These are phyloP conservation scores for Hemaris fuciformis DNA, from an alignment of 2,888 invertebrate genomes.

Conservation along the genomic window DNA sequence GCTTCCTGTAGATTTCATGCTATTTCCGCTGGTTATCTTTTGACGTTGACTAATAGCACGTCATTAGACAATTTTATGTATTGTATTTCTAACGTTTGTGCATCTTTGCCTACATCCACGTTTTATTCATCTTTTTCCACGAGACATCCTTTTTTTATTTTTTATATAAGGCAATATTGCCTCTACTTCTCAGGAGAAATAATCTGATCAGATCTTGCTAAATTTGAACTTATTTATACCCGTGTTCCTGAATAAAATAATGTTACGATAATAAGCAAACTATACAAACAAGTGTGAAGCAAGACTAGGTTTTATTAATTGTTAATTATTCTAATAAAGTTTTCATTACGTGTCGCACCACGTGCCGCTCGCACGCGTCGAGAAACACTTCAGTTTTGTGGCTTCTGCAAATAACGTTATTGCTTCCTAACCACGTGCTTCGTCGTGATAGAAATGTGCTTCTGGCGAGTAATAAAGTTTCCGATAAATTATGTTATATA, in stretches of 20 bases:
- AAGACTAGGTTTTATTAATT: slow-evolving; percentile 25
- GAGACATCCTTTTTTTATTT: too few relatives aligned
- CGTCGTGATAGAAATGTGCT: slow-evolving; percentile 40
- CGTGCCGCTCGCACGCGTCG: slow-evolving; percentile 40
- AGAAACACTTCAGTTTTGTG: slow-evolving; percentile 50
- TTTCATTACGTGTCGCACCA: slow-evolving; percentile 25
- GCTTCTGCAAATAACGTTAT: slow-evolving; percentile 70
- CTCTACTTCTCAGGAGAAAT: too few relatives aligned
- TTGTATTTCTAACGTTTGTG: neutral
- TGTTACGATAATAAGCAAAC: neutral
- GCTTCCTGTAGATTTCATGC: slow-evolving; percentile 60
- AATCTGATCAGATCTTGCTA: neutral
- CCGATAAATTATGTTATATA: too few relatives aligned
- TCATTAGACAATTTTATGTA: slow-evolving; percentile 15
- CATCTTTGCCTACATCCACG: too few relatives aligned
- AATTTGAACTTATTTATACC: neutral
- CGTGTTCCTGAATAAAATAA: neutral
- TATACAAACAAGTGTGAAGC: neutral
- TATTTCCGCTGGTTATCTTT: slow-evolving; percentile 48
- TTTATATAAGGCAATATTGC: too few relatives aligned
- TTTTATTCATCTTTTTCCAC: too few relatives aligned
- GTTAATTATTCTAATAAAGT: slow-evolving; percentile 19
- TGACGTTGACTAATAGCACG: slow-evolving; percentile 33
- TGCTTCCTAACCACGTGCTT: slow-evolving; percentile 44
- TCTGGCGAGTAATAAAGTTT: slow-evolving; percentile 39